Percentiles rank a stretch among this genome's conserved stretches.
Evolutionary conservation across 2,888 invertebrate species (phyloP).

Genomic region (Colletes collaris): DNA sequence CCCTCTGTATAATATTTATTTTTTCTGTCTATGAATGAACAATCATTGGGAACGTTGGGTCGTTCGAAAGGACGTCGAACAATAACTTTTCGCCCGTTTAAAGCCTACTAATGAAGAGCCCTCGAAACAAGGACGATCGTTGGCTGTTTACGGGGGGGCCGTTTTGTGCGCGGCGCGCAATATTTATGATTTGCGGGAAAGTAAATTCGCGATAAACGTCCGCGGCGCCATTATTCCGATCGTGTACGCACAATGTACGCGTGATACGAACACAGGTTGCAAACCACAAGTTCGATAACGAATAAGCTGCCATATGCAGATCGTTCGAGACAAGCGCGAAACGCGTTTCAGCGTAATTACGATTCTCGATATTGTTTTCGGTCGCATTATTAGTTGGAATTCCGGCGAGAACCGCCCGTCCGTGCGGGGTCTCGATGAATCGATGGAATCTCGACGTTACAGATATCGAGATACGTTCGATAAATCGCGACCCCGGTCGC

Average conservation of each 20-base stretch:
- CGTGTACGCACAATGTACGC: conserved; percentile 1
- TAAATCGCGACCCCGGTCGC: not conserved
- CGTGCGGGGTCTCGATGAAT: not conserved
- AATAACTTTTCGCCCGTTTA: not conserved
- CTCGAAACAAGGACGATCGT: not conserved
- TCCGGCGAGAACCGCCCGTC: conserved; percentile 51
- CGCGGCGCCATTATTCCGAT: not conserved
- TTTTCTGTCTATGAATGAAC: no score
- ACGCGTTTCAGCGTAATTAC: conserved; percentile 58
- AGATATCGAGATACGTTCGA: not conserved
- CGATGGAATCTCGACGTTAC: conserved; percentile 34
- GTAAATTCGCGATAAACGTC: conserved; percentile 3
- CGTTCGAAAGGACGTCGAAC: not conserved
- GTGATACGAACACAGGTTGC: conserved; percentile 18
- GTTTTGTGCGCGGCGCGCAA: not conserved
- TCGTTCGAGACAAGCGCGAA: conserved; percentile 19
- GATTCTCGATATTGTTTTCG: conserved; percentile 66
- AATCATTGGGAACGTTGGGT: no score
- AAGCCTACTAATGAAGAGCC: not conserved
- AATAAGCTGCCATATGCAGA: conserved; percentile 50
- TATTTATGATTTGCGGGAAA: conserved; percentile 6
- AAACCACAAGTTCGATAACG: conserved; percentile 63
- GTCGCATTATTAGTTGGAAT: conserved; percentile 64
- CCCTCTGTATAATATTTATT: no score
- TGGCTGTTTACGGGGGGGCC: not conserved